Conservation (phyloP, 1,140 invertebrate species). For the Ostrea edulis region DNA sequence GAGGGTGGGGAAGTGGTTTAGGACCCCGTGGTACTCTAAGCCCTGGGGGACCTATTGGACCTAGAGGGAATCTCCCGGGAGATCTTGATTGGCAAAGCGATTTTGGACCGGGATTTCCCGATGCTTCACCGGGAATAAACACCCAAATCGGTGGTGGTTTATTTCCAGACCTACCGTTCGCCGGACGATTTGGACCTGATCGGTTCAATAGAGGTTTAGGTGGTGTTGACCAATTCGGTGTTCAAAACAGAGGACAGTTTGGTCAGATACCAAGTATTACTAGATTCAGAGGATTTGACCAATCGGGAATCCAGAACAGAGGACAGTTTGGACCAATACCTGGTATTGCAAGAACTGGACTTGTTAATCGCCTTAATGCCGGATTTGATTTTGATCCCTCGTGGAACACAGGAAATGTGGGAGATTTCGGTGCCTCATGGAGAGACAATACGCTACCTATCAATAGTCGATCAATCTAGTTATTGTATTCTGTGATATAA, state of each 20-base stretch:
- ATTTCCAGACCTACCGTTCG: not conserved
- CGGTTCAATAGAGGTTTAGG: not conserved
- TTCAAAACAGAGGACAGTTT: not conserved
- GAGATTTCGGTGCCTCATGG: slow-evolving; percentile 3
- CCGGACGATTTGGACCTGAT: not conserved
- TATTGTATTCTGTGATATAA: not conserved
- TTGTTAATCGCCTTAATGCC: no score
- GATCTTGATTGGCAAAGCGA: not conserved
- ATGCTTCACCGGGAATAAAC: not conserved
- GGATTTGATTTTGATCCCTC: slow-evolving; percentile 21
- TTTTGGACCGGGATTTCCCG: not conserved
- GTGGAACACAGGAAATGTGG: slow-evolving; percentile 20
- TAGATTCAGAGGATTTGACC: not conserved
- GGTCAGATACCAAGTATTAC: not conserved
- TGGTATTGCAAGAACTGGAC: no score
- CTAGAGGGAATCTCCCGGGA: not conserved
- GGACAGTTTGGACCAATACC: no score
- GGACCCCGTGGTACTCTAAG: not conserved
- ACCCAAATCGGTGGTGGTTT: not conserved
- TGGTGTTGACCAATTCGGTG: not conserved
- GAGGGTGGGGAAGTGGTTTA: not conserved
- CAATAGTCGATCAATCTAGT: not conserved
- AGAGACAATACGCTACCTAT: not conserved
- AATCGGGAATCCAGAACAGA: no score
- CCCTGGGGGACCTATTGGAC: not conserved